Evolutionary conservation across 2,888 invertebrate genomes (phyloP), one percentile per base, ranked within the genome.

Genomic region (Amblyjoppa proteus): DNA sequence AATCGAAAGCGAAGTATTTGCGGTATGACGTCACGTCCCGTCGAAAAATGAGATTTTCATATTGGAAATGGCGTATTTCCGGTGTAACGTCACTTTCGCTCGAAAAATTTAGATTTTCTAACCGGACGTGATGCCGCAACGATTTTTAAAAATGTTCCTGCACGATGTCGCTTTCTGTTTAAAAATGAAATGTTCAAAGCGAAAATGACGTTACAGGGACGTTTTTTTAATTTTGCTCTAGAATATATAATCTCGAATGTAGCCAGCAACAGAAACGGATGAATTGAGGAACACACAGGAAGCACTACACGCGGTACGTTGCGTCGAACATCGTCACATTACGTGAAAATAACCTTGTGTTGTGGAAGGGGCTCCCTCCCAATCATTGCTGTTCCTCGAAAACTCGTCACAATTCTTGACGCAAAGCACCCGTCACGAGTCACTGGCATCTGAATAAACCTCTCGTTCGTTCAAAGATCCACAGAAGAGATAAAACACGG

Each of bases 351-450:
- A 16, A 66, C 34, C 56, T 61, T 68, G 38, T 69, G 41, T 41
- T 34, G 64, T 64, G 31, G 64, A 11, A 34, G 64, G 64, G 28
- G 64, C 16, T 34, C 64, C 64, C 31, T 31, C 31, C 7, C 11
- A 1, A 13, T 28, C 28, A 6, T 31, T 64, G 31, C 6, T 1
- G 34, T 31, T 64, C 25, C 34, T 49, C 75, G 31, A 73, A 73
- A 38, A 16, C 20, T 73, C 41, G 73, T 73, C 80, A 80, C 25
- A 71, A 51, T 28, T 79, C 41, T 79, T 66, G 80, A 80, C 64
- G 80, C n/a, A 2, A 31, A 53, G 58, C 68, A 31, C 64, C 45
- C 56, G 31, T 49, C 25, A 83, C 41, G 49, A 28, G 38, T 70
- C 20, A 31, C 41, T 45, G 71, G 58, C 68, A 16, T 74, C 16